Base-by-base conservation (phyloP, 2,797 vertebrate species). In the Tokudaia muenninki region DNA sequence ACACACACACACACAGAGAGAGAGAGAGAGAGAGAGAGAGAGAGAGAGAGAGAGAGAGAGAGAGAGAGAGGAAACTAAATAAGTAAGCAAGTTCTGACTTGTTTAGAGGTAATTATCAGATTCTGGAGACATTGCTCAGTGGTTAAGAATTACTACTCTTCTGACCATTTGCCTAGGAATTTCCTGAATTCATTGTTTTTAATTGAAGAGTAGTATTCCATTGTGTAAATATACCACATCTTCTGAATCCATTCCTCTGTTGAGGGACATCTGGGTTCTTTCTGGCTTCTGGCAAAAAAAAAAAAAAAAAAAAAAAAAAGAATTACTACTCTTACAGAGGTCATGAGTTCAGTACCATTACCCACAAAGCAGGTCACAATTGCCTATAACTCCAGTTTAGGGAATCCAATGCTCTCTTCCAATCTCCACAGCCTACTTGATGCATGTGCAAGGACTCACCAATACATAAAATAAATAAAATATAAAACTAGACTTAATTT, bases 1-100 rank as follows among this genome's bases (percentile, higher is more conserved):
- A 41, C 1, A n/a, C 2, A 41, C 41, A 41, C 2, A 41, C 41
- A 41, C 2, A 41, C 41, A 41, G 6, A 50, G 0, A n/a, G 17
- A 5, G 11, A 1, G 2, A 0, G 31, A 50, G 3, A 12, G 29
- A 31, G 17, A 17, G 3, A 55, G 9, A 7, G 9, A 79, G 14
- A n/a, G 2, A 77, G 5, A 12, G 14, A 78, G 0, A n/a, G 14
- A 55, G 1, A 17, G 3, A 55, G 9, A 7, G 9, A 79, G 14
- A n/a, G 2, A 77, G 5, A 12, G 14, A 78, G 0, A n/a, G 14
- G 1, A 37, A n/a, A 10, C 37, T 11, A 44, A 75, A 44, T 75
- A 75, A 75, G 3, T 7, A 83, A 57, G 3, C 14, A 61, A 29
- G 21, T 13, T 82, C 37, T 82, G 55, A 14, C 80, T 41, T 37